Evolutionary conservation across 2,888 invertebrate species (phyloP), one percentile per base, ranked within the genome.

Genomic region (Bibio marci): DNA sequence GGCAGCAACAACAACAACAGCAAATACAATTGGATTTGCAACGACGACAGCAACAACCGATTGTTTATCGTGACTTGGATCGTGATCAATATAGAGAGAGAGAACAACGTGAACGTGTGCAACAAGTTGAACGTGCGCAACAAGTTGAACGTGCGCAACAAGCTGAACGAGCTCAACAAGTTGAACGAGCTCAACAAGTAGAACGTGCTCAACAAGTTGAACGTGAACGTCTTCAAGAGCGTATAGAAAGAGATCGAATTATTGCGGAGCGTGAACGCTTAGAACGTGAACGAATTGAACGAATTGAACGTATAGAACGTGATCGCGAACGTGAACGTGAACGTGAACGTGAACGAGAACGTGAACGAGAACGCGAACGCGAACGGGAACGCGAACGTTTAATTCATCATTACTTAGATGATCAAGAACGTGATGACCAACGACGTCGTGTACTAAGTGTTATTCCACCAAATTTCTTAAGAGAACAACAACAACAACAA

Each of bases 141-240:
- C 55, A 52, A 39, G 54, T 57, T 30, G 58, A 59, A 40, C 55
- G 55, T 33, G 57, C 56, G 56, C 33, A 53, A 54, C 34, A 54
- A 57, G 35, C 55, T 13, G 52, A 56, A 39, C 44, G 45, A 4
- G 30, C 30, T 37, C 44, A 41, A 17, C 37, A 31, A n/a, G 34
- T 34, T 12, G 30, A 39, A 25, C 40, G 39, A 27, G 35, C 34
- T 3, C 17, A 18, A 18, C 52, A 54, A 32, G 51, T 54, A 15
- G 54, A 50, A 33, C 42, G 46, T 14, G n/a, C n/a, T n/a, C n/a
- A n/a, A n/a, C n/a, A n/a, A n/a, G n/a, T n/a, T n/a, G 48, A 49
- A 35, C 32, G 48, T 19, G 45, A 51, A 13, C 46, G 51, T 3
- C 47, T n/a, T 50, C 26, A 52, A 8, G 52, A 52, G 37, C 46